Evolutionary conservation across 2,797 vertebrate species (phyloP).

Genomic region (Rhinoraja longicauda): DNA sequence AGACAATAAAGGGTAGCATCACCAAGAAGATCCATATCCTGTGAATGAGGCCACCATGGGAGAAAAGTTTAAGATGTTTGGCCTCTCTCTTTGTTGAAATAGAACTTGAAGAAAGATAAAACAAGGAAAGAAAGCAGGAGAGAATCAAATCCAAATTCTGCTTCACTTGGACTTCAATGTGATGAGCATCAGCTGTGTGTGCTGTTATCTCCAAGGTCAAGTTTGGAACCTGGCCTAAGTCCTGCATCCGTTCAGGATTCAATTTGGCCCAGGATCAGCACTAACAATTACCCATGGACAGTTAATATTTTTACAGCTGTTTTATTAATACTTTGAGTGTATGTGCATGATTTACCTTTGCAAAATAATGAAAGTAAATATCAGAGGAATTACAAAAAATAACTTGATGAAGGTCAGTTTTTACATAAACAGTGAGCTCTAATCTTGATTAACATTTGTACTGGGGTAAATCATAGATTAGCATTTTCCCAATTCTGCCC

Average conservation of each 20-base stretch:
- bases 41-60: background rate
- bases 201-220: constrained; percentile 31
- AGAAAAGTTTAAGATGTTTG: background rate
- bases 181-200: constrained; percentile 20
- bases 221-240: constrained; percentile 36
- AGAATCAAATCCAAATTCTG: background rate
- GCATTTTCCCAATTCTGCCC: background rate
- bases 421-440: constrained; percentile 8
- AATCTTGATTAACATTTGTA: constrained; percentile 9
- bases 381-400: constrained; percentile 57
- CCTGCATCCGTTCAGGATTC: constrained; percentile 52
- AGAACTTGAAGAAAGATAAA: background rate
- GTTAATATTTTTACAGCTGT: constrained; percentile 77
- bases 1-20: too few relatives aligned
- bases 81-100: background rate
- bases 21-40: too few relatives aligned
- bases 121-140: background rate
- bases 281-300: constrained; percentile 60
- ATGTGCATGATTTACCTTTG: constrained; percentile 68
- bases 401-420: constrained; percentile 22
- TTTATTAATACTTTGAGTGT: constrained; percentile 65
- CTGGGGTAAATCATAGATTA: background rate
- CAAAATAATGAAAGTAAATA: constrained; percentile 70
- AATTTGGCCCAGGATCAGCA: constrained; percentile 56
- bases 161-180: background rate